These are phyloP conservation scores for Chouioia cunea DNA, from an alignment of 2,888 invertebrate species.

Conservation along the genomic window DNA sequence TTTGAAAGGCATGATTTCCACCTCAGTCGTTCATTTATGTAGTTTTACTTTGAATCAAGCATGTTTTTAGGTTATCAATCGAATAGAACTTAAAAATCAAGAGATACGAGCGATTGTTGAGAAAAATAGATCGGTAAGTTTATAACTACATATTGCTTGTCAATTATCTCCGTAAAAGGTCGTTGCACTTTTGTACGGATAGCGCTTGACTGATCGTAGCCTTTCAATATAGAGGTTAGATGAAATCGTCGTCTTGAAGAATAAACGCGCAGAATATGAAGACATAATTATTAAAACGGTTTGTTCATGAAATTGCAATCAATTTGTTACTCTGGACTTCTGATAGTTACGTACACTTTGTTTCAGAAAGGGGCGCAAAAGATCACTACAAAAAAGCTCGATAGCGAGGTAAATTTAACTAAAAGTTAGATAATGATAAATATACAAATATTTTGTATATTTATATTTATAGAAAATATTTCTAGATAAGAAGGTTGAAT, in stretches of 20 bases:
- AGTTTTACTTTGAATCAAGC: not conserved
- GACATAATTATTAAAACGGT: slow-evolving; percentile 61
- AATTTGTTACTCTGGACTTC: not conserved
- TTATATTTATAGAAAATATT: slow-evolving; percentile 22
- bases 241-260: slow-evolving; percentile 58
- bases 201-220: not conserved
- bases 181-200: slow-evolving; percentile 13
- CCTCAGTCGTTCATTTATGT: not conserved
- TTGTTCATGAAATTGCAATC: slow-evolving; percentile 45
- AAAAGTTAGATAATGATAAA: not conserved
- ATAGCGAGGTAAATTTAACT: slow-evolving; percentile 56
- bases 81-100: slow-evolving; percentile 58
- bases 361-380: slow-evolving; percentile 60
- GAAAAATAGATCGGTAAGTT: slow-evolving; percentile 58
- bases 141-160: not conserved
- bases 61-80: slow-evolving; percentile 56
- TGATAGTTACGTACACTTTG: slow-evolving; percentile 5
- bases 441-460: not conserved
- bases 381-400: slow-evolving; percentile 54
- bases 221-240: slow-evolving; percentile 57
- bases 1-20: not conserved
- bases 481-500: slow-evolving; percentile 58
- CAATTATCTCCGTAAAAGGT: not conserved
- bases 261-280: slow-evolving; percentile 61
- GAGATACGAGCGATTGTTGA: slow-evolving; percentile 55